Percentiles rank a stretch among this genome's conserved stretches.
These are phyloP conservation scores for Glaucopsyche alexis DNA, from an alignment of 2,888 invertebrate genomes.

Conservation along the genomic window DNA sequence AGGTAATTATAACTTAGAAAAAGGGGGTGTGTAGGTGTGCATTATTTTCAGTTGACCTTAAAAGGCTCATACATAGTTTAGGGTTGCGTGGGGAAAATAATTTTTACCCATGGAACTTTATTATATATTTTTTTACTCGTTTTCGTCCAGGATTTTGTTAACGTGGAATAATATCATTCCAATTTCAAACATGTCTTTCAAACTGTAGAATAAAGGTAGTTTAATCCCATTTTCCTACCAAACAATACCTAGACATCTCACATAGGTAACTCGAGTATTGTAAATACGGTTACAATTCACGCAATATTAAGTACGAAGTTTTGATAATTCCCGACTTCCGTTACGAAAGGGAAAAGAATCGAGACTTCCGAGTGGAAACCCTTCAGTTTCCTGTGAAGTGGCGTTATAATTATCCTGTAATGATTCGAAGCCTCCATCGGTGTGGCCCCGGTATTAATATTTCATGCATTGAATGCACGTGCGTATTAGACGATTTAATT, in stretches of 20 bases:
- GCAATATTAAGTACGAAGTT: constrained; percentile 46
- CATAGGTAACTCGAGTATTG: constrained; percentile 12
- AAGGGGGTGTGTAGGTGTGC: not conserved
- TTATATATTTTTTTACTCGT: not conserved
- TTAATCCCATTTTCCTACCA: not conserved
- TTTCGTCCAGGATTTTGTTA: not conserved
- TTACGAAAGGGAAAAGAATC: constrained; percentile 61
- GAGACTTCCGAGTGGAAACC: constrained; percentile 67
- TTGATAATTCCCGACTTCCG: constrained; percentile 57
- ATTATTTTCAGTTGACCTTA: constrained; percentile 5
- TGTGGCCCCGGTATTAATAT: constrained; percentile 63
- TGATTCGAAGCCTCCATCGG: constrained; percentile 71
- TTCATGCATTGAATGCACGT: constrained; percentile 62
- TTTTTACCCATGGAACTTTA: not conserved
- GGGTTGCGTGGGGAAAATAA: not conserved
- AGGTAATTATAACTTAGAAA: constrained; percentile 48
- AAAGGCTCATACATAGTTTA: constrained; percentile 15
- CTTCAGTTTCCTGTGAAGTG: constrained; percentile 68
- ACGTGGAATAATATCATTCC: not conserved
- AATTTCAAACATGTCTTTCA: too few relatives aligned
- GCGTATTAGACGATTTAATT: constrained; percentile 44
- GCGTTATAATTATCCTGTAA: constrained; percentile 74
- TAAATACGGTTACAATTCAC: constrained; percentile 19
- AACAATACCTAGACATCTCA: not conserved
- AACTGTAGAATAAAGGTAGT: not conserved